phyloP scores from a whole-genome alignment of 2,888 invertebrate species.

The Mimumesa dahlbomi region DNA sequence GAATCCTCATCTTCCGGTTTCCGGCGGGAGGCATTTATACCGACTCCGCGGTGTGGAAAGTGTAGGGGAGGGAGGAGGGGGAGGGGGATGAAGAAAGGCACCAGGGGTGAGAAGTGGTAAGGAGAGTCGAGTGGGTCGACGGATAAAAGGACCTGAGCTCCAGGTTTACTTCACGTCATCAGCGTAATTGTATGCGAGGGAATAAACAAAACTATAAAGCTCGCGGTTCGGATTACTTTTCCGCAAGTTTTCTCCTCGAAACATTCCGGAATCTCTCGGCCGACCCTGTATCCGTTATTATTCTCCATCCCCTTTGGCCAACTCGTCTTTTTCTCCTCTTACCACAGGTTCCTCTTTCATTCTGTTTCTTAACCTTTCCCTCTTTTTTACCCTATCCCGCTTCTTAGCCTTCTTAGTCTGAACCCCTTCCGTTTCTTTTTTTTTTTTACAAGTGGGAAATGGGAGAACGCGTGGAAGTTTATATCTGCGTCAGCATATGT shows the following conservation, averaged over 20 bases:
- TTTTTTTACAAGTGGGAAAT: too few relatives aligned
- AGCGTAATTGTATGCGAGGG: conserved; percentile 70
- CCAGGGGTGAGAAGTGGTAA: background rate
- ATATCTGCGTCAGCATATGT: conserved; percentile 6
- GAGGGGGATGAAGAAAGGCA: background rate
- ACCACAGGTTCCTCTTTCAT: conserved; percentile 27
- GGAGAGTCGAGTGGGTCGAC: background rate
- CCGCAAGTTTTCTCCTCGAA: conserved; percentile 54
- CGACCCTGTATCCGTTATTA: conserved; percentile 1
- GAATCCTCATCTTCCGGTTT: conserved; percentile 47
- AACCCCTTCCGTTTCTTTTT: too few relatives aligned
- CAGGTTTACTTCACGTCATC: conserved; percentile 64
- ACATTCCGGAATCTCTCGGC: background rate
- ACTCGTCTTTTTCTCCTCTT: background rate
- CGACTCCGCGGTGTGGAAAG: conserved; percentile 31
- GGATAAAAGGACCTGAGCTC: conserved; percentile 44
- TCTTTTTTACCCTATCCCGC: conserved; percentile 1
- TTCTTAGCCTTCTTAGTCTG: too few relatives aligned
- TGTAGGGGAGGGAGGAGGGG: background rate
- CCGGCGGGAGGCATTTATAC: conserved; percentile 20
- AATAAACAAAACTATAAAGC: conserved; percentile 75
- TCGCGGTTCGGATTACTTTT: conserved; percentile 67
- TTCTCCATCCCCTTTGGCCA: background rate
- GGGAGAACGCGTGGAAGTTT: conserved; percentile 24
- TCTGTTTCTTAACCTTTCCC: conserved; percentile 4